Evolutionary conservation across 1,140 invertebrate genomes (phyloP).

Genomic region (Drosophila kikkawai): DNA sequence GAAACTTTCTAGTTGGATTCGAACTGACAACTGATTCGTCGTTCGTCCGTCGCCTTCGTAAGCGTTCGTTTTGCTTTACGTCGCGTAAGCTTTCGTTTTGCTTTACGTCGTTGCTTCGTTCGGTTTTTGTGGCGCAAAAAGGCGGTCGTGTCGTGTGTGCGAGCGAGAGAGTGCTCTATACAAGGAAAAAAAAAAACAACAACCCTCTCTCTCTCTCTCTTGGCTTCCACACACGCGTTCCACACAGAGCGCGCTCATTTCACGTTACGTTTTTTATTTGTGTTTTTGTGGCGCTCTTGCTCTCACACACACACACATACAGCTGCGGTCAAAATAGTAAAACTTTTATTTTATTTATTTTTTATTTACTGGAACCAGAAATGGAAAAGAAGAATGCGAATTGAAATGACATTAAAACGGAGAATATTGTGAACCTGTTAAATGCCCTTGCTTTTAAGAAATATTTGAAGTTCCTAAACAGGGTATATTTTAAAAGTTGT

Average conservation of each 20-base stretch:
- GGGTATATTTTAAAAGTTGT: neutral
- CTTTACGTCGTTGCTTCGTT: constrained; percentile 16
- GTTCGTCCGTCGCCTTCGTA: constrained; percentile 29
- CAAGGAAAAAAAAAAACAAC: constrained; percentile 13
- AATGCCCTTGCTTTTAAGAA: neutral
- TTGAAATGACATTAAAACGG: neutral
- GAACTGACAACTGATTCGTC: constrained; percentile 84
- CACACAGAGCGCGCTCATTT: constrained; percentile 19
- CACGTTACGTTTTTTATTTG: constrained; percentile 16
- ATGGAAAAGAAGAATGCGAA: constrained; percentile 3
- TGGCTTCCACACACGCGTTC: constrained; percentile 60
- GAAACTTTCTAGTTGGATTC: constrained; percentile 84
- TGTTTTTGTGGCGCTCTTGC: constrained; percentile 10
- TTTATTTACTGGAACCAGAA: constrained; percentile 6
- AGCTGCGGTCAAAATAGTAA: constrained; percentile 20
- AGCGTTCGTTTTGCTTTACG: constrained; percentile 29
- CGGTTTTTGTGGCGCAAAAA: constrained; percentile 55
- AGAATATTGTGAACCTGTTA: constrained; percentile 1
- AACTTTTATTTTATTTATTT: constrained; percentile 13
- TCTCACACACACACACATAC: constrained; percentile 12
- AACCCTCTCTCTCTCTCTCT: constrained; percentile 25
- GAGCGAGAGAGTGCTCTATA: constrained; percentile 2
- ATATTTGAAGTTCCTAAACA: neutral
- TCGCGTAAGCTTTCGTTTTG: constrained; percentile 28
- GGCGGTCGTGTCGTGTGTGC: constrained; percentile 29